Base-by-base conservation (phyloP, 2,888 invertebrate species). In the Oasisia sp. region DNA sequence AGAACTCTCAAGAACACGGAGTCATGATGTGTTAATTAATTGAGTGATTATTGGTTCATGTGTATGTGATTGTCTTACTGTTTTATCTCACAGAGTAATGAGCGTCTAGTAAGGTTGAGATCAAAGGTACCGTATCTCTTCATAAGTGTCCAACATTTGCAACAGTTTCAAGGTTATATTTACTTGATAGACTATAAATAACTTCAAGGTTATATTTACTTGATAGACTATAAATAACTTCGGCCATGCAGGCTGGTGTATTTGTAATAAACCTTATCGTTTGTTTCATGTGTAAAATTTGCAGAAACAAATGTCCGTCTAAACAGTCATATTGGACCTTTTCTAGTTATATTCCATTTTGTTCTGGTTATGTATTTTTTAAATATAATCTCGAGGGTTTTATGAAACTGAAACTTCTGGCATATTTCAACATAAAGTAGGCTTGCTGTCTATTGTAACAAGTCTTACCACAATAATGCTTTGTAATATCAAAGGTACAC, bases 1-100 rank as follows among this genome's bases (percentile, higher is more conserved):
- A 19, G 9, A 56, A 56, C 56, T 19, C 14, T 27, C 27, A 19
- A 74, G 5, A 19, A 74, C 14, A 5, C 14, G 3, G 27, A 19
- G 7, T 19, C 74, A 74, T 5, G 19, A 19, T 19, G 27, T 27
- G 19, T 19, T 74, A 27, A 27, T 74, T 74, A n/a, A 74, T 74
- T 27, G 27, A 74, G 27, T 74, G 74, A 27, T 74, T 74, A 19
- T 27, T 27, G 7, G 74, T 7, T 74, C 9, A 50, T 50, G 5
- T 19, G 14, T 19, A 27, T 74, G 14, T 27, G 27, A 27, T 74
- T 27, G 27, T 74, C 7, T 19, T 74, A 19, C 19, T 74, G 74
- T 74, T 74, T 74, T 19, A 74, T 74, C 74, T 74, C 27, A n/a
- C 74, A 74, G 74, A 74, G 74, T 74, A 74, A 74, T 74, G 74